Conservation (phyloP, 2,113 vertebrate species). For the Aplodontia rufa region DNA sequence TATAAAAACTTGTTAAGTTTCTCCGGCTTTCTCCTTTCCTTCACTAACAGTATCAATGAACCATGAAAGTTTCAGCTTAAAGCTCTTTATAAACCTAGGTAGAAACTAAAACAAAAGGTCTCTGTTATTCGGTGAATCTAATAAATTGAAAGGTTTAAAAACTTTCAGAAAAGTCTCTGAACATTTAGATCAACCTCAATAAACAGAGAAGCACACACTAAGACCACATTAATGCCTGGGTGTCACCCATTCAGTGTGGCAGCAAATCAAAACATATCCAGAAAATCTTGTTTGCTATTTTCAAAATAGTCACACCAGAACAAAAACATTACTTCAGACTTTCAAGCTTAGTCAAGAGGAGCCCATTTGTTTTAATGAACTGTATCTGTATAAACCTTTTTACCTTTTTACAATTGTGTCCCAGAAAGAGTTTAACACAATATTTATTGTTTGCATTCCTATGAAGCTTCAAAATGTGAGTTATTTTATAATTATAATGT, state of each 20-base stretch:
- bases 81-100: constrained; percentile 51
- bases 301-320: constrained; percentile 79
- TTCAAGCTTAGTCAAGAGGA: constrained; percentile 77
- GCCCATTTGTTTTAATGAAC: constrained; percentile 72
- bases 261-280: constrained; percentile 63
- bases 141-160: constrained; percentile 37
- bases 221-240: constrained; percentile 9
- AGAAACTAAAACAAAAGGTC: constrained; percentile 57
- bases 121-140: constrained; percentile 23
- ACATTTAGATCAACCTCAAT: constrained; percentile 10
- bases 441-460: constrained; percentile 11
- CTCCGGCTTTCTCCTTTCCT: neutral
- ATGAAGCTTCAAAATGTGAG: constrained; percentile 32
- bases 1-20: neutral
- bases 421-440: constrained; percentile 26
- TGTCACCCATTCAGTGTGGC: neutral
- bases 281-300: constrained; percentile 79
- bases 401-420: constrained; percentile 52
- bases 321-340: constrained; percentile 78
- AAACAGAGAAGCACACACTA: constrained; percentile 48
- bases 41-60: neutral
- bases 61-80: constrained; percentile 47
- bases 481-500: neutral
- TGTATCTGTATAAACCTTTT: constrained; percentile 68
- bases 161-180: neutral